These are phyloP conservation scores for Metopolophium dirhodum DNA, from an alignment of 1,140 invertebrate genomes.

Conservation along the genomic window DNA sequence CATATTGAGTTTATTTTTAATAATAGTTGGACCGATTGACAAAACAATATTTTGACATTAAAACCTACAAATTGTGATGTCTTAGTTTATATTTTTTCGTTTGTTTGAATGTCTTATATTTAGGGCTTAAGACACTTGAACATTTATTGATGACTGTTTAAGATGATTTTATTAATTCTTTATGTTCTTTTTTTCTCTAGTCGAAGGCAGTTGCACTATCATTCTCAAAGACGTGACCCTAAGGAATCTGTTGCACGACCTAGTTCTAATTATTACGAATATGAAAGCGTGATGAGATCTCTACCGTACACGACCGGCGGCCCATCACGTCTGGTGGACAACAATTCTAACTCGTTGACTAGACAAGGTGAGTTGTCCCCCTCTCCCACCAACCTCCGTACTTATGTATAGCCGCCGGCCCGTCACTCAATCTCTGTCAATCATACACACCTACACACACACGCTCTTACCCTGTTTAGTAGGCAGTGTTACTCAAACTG, in stretches of 20 bases:
- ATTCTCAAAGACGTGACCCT: slow-evolving; percentile 76
- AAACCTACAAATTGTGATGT: background rate
- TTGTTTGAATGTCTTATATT: background rate
- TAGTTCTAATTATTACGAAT: slow-evolving; percentile 83
- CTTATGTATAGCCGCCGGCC: background rate
- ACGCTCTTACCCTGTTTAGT: slow-evolving; percentile 59
- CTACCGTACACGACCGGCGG: slow-evolving; percentile 63
- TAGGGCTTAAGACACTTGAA: background rate
- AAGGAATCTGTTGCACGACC: slow-evolving; percentile 71
- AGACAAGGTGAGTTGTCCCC: slow-evolving; percentile 58
- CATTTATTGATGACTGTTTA: background rate
- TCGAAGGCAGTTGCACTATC: slow-evolving; percentile 75
- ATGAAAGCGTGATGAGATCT: slow-evolving; percentile 70
- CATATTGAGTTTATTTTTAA: background rate
- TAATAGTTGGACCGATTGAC: background rate
- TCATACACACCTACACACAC: background rate
- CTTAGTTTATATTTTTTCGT: background rate
- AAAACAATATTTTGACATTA: background rate
- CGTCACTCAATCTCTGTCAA: slow-evolving; percentile 19
- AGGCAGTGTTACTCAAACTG: background rate
- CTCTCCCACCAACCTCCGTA: slow-evolving; percentile 53
- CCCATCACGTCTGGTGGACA: slow-evolving; percentile 60
- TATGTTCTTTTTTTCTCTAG: slow-evolving; percentile 62
- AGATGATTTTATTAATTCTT: background rate
- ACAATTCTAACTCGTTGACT: slow-evolving; percentile 59